Evolutionary conservation across 1,140 invertebrate genomes (phyloP).

Genomic region (Scaptomyza hsui): DNA sequence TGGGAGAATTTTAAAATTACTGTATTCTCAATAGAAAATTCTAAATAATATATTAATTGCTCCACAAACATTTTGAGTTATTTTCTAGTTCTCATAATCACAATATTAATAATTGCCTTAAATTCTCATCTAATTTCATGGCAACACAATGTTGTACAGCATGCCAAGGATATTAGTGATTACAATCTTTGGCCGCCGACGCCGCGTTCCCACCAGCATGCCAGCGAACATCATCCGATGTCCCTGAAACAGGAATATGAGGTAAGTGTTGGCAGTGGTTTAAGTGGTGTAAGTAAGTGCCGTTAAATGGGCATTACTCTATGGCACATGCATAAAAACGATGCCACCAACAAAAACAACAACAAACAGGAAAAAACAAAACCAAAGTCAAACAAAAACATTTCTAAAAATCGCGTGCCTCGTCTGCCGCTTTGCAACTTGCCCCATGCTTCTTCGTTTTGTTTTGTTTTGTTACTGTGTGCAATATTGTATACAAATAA

Average conservation of each 20-base stretch:
- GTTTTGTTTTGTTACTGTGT: conserved; percentile 19
- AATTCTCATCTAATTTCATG: conserved; percentile 3
- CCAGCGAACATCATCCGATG: conserved; percentile 84
- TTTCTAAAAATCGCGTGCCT: conserved; percentile 72
- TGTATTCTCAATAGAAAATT: too few species aligned
- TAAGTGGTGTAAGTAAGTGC: conserved; percentile 72
- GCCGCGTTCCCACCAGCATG: conserved; percentile 85
- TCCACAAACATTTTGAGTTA: too few species aligned
- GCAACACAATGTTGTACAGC: conserved; percentile 65
- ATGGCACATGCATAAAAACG: conserved; percentile 42
- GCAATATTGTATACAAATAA: conserved; percentile 53
- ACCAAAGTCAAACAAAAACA: conserved; percentile 54
- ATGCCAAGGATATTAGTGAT: conserved; percentile 86
- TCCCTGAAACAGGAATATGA: conserved; percentile 87
- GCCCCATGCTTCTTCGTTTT: conserved; percentile 15
- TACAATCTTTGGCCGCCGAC: conserved; percentile 87
- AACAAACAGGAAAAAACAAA: conserved; percentile 19
- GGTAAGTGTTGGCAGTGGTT: conserved; percentile 83
- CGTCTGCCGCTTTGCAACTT: conserved; percentile 37
- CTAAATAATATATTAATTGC: too few species aligned
- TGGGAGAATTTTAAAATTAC: too few species aligned
- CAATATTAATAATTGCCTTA: conserved; percentile 6
- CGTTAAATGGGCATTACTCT: conserved; percentile 52
- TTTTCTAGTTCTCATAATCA: background rate
- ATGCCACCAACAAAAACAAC: conserved; percentile 7